phyloP scores from a whole-genome alignment of 2,797 vertebrate species.

The Rhinella marina region DNA sequence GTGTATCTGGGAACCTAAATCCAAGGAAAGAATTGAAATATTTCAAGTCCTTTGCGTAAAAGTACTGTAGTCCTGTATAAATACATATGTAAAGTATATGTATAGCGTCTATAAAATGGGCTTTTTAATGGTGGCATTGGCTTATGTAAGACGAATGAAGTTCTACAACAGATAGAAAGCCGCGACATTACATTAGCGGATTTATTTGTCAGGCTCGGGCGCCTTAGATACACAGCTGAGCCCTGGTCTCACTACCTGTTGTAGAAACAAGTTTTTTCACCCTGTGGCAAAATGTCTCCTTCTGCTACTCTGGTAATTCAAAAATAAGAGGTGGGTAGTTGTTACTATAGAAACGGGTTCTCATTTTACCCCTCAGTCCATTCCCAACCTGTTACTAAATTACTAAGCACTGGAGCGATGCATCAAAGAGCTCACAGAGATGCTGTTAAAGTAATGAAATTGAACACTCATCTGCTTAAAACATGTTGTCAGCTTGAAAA shows the following conservation, averaged over 20 bases:
- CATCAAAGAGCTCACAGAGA: conserved; percentile 85
- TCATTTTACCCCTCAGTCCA: conserved; percentile 91
- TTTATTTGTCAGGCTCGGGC: neutral
- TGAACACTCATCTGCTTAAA: conserved; percentile 81
- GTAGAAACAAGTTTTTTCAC: conserved; percentile 65
- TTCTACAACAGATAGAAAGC: neutral
- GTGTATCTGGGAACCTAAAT: too few relatives aligned
- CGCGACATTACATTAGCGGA: neutral
- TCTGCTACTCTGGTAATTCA: conserved; percentile 73
- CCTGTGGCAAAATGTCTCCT: conserved; percentile 76
- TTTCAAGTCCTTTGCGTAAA: too few relatives aligned
- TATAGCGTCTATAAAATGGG: neutral
- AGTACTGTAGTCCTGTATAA: too few relatives aligned
- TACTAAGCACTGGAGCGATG: conserved; percentile 78
- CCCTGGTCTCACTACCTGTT: conserved; percentile 57
- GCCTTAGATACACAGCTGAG: neutral
- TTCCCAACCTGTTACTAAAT: conserved; percentile 97
- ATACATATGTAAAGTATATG: neutral
- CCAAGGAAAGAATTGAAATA: too few relatives aligned
- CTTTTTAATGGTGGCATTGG: neutral
- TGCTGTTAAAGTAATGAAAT: conserved; percentile 88
- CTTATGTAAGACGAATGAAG: neutral
- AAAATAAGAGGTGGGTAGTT: conserved; percentile 78
- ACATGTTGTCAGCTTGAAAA: conserved; percentile 82
- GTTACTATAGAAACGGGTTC: conserved; percentile 86